These are phyloP conservation scores for Lapara coniferarum DNA, from an alignment of 2,888 invertebrate genomes.

Conservation along the genomic window DNA sequence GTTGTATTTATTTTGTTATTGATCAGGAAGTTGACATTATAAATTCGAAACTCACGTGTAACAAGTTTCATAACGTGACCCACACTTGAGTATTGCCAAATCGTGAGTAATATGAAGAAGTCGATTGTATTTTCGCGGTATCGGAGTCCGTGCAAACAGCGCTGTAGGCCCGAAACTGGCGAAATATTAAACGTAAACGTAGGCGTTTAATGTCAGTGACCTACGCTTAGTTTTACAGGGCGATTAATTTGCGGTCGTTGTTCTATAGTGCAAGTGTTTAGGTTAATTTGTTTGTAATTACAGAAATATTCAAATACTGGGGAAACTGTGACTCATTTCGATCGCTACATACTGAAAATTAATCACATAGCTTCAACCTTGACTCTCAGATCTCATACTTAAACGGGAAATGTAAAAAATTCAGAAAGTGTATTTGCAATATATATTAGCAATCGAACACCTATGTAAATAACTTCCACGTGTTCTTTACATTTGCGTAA, in stretches of 20 bases:
- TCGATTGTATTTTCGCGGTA: slow-evolving; percentile 37
- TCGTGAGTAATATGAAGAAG: slow-evolving; percentile 6
- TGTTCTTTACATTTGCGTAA: slow-evolving; percentile 38
- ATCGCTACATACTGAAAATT: too few species aligned
- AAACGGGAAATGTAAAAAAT: neutral
- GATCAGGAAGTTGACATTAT: slow-evolving; percentile 24
- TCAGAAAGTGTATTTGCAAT: slow-evolving; percentile 25
- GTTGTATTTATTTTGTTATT: slow-evolving; percentile 27
- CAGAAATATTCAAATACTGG: neutral
- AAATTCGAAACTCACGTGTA: slow-evolving; percentile 15
- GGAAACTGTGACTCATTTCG: too few species aligned
- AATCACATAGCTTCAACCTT: too few species aligned
- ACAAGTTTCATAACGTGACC: slow-evolving; percentile 22
- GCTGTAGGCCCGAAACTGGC: slow-evolving; percentile 48
- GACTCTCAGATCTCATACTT: too few species aligned
- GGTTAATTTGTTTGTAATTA: slow-evolving; percentile 23
- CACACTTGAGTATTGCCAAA: slow-evolving; percentile 16
- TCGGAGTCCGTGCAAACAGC: slow-evolving; percentile 47
- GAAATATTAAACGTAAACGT: slow-evolving; percentile 57
- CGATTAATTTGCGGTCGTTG: slow-evolving; percentile 20
- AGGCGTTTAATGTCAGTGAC: slow-evolving; percentile 60
- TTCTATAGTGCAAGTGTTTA: slow-evolving; percentile 19
- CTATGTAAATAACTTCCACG: slow-evolving; percentile 34
- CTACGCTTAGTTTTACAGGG: slow-evolving; percentile 33
- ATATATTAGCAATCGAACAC: slow-evolving; percentile 27